Conservation (phyloP, 2,888 invertebrate genomes). For the Tiliacea citrago region DNA sequence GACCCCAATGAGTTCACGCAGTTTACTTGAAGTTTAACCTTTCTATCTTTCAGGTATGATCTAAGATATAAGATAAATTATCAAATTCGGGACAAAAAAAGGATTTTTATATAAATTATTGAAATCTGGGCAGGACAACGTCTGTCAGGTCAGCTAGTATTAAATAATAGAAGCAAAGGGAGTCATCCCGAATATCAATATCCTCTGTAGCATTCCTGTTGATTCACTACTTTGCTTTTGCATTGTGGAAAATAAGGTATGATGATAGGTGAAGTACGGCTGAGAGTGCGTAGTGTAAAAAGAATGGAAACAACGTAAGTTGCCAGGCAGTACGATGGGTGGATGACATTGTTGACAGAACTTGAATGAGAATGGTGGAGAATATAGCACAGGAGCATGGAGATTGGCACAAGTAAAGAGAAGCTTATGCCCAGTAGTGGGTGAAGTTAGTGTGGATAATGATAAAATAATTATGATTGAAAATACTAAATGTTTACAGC, state of each 20-base stretch:
- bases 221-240: neutral
- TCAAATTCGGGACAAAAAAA: too few relatives aligned
- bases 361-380: neutral
- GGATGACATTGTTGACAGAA: neutral
- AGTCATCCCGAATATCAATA: neutral
- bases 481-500: conserved; percentile 54
- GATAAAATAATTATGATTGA: conserved; percentile 28
- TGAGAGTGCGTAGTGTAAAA: too few relatives aligned
- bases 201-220: neutral
- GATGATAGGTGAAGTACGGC: neutral
- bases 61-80: too few relatives aligned
- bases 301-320: neutral
- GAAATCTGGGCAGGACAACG: neutral
- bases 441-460: conserved; percentile 15
- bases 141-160: neutral
- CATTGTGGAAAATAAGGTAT: neutral
- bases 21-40: too few relatives aligned
- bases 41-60: too few relatives aligned
- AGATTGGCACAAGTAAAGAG: conserved; percentile 8
- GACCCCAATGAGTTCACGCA: too few relatives aligned
- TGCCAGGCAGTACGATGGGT: neutral
- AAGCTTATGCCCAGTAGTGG: neutral
- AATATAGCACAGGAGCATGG: neutral
- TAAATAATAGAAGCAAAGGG: neutral
- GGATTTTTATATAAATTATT: too few relatives aligned